Base-by-base conservation (phyloP, 2,113 vertebrate species). In the Trogon melanurus region DNA sequence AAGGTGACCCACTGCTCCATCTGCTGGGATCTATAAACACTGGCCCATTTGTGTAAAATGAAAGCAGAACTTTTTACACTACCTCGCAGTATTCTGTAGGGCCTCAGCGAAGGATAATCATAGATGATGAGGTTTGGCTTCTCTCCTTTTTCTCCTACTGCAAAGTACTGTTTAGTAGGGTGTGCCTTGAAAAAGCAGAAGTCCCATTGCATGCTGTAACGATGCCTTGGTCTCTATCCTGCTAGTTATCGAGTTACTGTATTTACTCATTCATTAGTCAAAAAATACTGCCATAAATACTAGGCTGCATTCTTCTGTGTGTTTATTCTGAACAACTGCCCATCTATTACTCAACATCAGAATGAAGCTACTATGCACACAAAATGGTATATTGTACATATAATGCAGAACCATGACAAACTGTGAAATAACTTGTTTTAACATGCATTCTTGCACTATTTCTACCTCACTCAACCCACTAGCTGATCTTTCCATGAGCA, bases 81-180 rank as follows among this genome's bases (percentile, higher is more conserved):
- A 99, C 99, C 99, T 98, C 83, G 97, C 48, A 99, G 98, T 81
- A 99, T 97, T 91, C 98, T 98, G 95, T 98, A 98, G 12, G 98
- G 98, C 36, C 51, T 97, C 95, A 99, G 85, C 4, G 98, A 98
- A 72, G 99, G 98, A 86, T 98, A 99, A 60, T 99, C 98, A n/a
- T 99, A 99, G 86, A 99, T 93, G 17, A 99, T 97, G 93, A 99
- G 98, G 78, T 98, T 85, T 60, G 99, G 99, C 44, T 96, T 97
- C 82, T 74, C 81, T 85, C 99, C 99, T 90, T 99, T 99, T 95
- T 99, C 99, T 96, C 98, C 99, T 73, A 99, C 98, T 56, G 96
- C 97, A 94, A 99, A 98, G 95, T 98, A 98, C 50, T 96, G 96
- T 97, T 97, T 98, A 80, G 93, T 90, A 29, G 99, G 99, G 66